These are phyloP conservation scores for Centrocercus urophasianus DNA, from an alignment of 2,113 vertebrate genomes.

Conservation along the genomic window DNA sequence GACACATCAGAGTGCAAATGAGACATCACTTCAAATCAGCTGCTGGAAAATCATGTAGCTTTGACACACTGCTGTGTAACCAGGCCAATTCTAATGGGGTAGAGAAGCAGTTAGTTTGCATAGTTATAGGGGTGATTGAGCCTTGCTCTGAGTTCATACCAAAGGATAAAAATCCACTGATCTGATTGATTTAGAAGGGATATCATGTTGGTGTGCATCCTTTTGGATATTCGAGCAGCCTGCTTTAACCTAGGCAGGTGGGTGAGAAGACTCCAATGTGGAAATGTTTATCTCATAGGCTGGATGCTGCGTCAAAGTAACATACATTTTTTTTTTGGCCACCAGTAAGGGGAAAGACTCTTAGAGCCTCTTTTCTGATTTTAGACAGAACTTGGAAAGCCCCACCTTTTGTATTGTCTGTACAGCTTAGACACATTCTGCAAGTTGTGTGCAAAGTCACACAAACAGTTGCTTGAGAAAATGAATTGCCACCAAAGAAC, in stretches of 20 bases:
- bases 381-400: background rate
- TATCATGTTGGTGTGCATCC: background rate
- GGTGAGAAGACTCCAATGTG: background rate
- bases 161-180: background rate
- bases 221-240: background rate
- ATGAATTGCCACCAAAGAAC: background rate
- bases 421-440: background rate
- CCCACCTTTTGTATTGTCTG: background rate
- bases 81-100: accelerated
- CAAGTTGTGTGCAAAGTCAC: background rate
- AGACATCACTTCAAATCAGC: background rate
- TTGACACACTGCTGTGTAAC: background rate
- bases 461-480: background rate
- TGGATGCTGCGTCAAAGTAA: background rate
- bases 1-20: background rate
- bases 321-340: background rate
- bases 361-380: background rate
- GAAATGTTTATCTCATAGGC: background rate
- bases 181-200: background rate
- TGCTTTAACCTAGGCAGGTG: background rate
- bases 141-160: background rate
- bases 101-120: background rate
- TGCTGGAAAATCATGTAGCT: background rate
- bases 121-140: background rate
- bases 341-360: background rate